A percentile compares a stretch with the other conserved stretches of the same genome.
These are phyloP conservation scores for Ptilorrhoa leucosticta DNA, from an alignment of 2,113 vertebrate genomes.

Conservation along the genomic window DNA sequence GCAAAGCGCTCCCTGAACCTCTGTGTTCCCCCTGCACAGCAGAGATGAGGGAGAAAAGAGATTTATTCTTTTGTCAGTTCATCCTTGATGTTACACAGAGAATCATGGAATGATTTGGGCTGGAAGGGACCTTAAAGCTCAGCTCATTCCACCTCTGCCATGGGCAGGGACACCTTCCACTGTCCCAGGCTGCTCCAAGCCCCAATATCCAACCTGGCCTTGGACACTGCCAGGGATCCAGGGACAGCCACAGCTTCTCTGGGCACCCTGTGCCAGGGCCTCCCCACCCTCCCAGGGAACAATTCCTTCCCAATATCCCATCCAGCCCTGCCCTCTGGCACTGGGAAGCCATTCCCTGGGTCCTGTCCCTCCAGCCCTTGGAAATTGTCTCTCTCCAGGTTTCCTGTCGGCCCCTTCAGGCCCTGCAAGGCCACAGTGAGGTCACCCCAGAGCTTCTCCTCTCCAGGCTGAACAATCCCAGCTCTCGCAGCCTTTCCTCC, in stretches of 20 bases:
- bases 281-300: not conserved
- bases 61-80: not conserved
- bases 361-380: not conserved
- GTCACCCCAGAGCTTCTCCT: not conserved
- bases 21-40: too few relatives aligned
- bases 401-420: not conserved
- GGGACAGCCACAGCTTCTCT: not conserved
- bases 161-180: not conserved
- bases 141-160: fast-evolving
- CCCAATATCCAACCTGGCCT: not conserved
- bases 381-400: not conserved
- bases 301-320: too few relatives aligned
- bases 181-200: not conserved
- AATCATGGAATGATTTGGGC: not conserved
- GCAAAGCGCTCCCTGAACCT: not conserved
- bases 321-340: too few relatives aligned
- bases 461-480: too few relatives aligned
- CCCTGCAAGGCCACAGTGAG: not conserved
- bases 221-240: not conserved
- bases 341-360: not conserved
- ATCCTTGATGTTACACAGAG: not conserved
- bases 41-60: not conserved
- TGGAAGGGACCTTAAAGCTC: not conserved
- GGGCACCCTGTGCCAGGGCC: not conserved
- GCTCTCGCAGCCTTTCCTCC: too few relatives aligned